phyloP scores from a whole-genome alignment of 1,140 invertebrate genomes.

The Triops longicaudatus region DNA sequence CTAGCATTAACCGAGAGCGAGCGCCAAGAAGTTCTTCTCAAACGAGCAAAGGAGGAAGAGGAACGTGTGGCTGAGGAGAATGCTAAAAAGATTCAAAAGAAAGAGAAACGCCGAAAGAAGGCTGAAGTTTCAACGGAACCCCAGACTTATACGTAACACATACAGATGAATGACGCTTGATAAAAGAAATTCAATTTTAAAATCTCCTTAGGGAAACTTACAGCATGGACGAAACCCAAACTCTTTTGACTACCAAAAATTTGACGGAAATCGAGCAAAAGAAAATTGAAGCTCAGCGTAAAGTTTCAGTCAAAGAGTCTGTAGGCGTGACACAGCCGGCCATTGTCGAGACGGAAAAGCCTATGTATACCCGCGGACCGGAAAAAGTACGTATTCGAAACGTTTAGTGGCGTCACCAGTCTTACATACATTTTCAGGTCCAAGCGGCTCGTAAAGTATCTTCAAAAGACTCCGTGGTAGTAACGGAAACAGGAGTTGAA shows the following conservation, averaged over 20 bases:
- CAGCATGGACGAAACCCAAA: slow-evolving; percentile 44
- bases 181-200: not conserved
- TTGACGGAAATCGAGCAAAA: slow-evolving; percentile 33
- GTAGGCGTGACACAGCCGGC: not conserved
- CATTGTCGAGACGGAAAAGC: slow-evolving; percentile 49
- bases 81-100: slow-evolving; percentile 44
- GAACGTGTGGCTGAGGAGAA: slow-evolving; percentile 47
- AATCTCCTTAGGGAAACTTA: slow-evolving; percentile 39
- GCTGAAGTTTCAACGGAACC: slow-evolving; percentile 39
- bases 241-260: slow-evolving; percentile 41
- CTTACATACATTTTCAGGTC: not conserved
- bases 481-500: slow-evolving; percentile 42
- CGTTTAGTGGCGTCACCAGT: not conserved
- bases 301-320: slow-evolving; percentile 16
- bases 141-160: slow-evolving; percentile 32
- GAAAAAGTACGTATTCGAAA: slow-evolving; percentile 38
- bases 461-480: slow-evolving; percentile 38
- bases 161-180: not conserved
- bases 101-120: slow-evolving; percentile 33
- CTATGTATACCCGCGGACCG: slow-evolving; percentile 38
- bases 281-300: slow-evolving; percentile 20
- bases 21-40: slow-evolving; percentile 41
- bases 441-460: slow-evolving; percentile 28
- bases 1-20: slow-evolving; percentile 35
- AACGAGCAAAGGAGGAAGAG: slow-evolving; percentile 42